Conservation (phyloP, 2,113 vertebrate genomes). For the Paraplagusia blochii region DNA sequence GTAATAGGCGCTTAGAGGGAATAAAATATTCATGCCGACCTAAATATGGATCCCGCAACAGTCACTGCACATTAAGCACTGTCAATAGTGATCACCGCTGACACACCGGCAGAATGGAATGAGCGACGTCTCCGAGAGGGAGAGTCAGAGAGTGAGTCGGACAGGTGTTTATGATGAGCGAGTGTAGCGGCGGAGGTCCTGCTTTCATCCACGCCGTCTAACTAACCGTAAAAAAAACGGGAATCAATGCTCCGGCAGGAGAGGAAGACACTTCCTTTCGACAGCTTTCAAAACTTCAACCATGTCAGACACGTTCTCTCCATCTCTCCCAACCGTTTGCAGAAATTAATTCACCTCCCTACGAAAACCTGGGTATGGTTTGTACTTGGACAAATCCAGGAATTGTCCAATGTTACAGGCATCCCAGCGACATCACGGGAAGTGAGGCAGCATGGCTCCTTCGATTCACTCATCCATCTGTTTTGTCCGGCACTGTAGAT, state of each 20-base stretch:
- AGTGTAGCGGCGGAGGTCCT: slow-evolving; percentile 38
- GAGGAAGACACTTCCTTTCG: slow-evolving; percentile 28
- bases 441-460: slow-evolving; percentile 7
- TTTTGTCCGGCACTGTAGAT: slow-evolving; percentile 1
- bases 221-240: slow-evolving; percentile 48
- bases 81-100: slow-evolving; percentile 67
- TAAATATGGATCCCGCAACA: slow-evolving; percentile 72
- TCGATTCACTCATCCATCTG: slow-evolving; percentile 9
- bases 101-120: slow-evolving; percentile 46
- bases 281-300: slow-evolving; percentile 31
- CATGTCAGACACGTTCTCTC: slow-evolving; percentile 8
- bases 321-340: not conserved
- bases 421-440: slow-evolving; percentile 19
- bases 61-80: slow-evolving; percentile 57
- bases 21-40: slow-evolving; percentile 75
- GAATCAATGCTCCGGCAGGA: slow-evolving; percentile 31
- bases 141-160: slow-evolving; percentile 4
- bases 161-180: slow-evolving; percentile 43
- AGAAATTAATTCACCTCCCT: not conserved
- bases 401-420: slow-evolving; percentile 1
- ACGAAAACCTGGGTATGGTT: not conserved
- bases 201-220: slow-evolving; percentile 48
- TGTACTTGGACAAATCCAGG: not conserved
- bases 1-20: slow-evolving; percentile 67
- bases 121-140: slow-evolving; percentile 4